Base-by-base conservation (phyloP, 1,140 invertebrate genomes). In the Oreohelix idahoensis region DNA sequence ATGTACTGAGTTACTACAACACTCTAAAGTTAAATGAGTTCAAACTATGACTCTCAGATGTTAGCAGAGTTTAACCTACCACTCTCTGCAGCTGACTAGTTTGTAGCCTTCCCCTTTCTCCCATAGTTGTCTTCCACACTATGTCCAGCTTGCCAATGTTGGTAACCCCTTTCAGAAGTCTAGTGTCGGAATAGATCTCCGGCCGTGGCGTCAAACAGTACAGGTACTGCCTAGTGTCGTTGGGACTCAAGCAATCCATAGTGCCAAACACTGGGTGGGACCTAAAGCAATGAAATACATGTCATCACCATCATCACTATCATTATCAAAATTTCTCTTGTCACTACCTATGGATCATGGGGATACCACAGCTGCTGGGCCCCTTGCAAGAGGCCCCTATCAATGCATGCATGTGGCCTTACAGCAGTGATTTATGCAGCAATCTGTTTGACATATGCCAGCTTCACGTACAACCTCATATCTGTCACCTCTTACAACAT, bases 101-200 rank as follows among this genome's bases (percentile, higher is more conserved):
- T 94, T 99, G 98, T 77, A 99, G 93, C 85, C 97, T 94, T 45
- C 98, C 98, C 90, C 96, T 95, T 93, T 99, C 98, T 15, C 98
- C 98, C 84, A 99, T 95, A 93, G 97, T 97, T 63, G 97, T 97
- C 89, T 97, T 95, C 98, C 98, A 99, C 10, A 98, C 96, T 90
- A 99, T 99, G 93, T 99, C 98, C 35, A 99, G 93, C 93, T 99
- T 99, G 0, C 98, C 98, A 89, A 99, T 97, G 92, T 96, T 97
- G 63, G 96, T 98, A 0, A 96, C 95, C 85, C 96, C 95, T 87
- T 95, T 95, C 77, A 97, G 92, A 75, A 95, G 93, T 89, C 96
- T 96, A 53, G 87, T 89, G 93, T 97, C 95, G 69, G 94, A 94
- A 23, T 95, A 94, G 80, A 96, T 94, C 91, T 95, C 95, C 73